Evolutionary conservation across 2,113 vertebrate genomes (phyloP).

Genomic region (Alethe castanea): DNA sequence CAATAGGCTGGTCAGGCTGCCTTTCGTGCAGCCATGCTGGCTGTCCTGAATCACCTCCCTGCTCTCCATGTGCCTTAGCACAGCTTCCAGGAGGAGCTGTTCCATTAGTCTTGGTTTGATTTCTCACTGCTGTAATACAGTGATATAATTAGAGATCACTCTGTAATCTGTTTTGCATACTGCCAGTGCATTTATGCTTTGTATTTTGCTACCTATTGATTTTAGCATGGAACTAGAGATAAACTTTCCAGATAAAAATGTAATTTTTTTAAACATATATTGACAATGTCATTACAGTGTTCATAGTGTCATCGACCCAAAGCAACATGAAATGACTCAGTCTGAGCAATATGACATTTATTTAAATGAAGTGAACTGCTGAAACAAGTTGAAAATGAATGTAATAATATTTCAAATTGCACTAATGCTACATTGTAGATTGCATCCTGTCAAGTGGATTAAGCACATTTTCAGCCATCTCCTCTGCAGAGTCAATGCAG

Average conservation of each 20-base stretch:
- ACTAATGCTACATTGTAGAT: conserved; percentile 37
- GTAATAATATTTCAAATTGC: conserved; percentile 42
- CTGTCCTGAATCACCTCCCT: background rate
- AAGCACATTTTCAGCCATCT: background rate
- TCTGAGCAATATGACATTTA: background rate
- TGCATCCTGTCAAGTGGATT: conserved; percentile 25
- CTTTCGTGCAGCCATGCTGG: rapidly evolving
- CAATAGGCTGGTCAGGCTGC: background rate
- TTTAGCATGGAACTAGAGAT: background rate
- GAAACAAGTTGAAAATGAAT: conserved; percentile 45
- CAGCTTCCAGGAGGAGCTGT: background rate
- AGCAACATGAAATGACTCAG: conserved; percentile 2
- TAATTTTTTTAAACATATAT: background rate
- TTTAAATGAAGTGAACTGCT: conserved; percentile 7
- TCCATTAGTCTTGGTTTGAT: background rate
- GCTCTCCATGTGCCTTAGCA: background rate
- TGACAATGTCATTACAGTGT: background rate
- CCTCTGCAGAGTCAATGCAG: background rate
- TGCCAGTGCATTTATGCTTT: background rate
- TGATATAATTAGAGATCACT: background rate
- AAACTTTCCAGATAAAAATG: background rate
- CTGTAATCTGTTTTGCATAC: background rate
- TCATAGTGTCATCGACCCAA: background rate
- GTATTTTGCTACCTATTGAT: background rate
- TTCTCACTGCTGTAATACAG: background rate